These are phyloP conservation scores for Origma solitaria DNA, from an alignment of 2,113 vertebrate genomes.

Conservation along the genomic window DNA sequence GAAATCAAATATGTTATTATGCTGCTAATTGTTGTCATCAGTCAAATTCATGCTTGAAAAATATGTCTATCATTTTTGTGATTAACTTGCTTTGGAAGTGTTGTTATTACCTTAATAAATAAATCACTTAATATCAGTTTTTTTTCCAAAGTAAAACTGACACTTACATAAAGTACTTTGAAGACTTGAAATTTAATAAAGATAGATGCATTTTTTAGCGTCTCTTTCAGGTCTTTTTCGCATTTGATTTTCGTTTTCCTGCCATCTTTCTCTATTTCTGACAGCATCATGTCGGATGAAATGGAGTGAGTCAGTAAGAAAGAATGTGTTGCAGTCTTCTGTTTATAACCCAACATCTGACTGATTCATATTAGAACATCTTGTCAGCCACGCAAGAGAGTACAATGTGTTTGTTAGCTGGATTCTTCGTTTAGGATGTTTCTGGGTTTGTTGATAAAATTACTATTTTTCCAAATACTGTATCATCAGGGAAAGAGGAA, in stretches of 20 bases:
- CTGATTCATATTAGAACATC: neutral
- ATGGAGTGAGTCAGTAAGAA: neutral
- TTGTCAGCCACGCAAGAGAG: neutral
- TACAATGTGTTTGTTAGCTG: neutral
- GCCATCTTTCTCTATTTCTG: neutral
- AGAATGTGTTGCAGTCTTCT: neutral
- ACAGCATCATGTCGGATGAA: neutral
- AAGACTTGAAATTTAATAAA: neutral
- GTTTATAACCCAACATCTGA: slow-evolving; percentile 27
- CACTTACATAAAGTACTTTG: neutral
- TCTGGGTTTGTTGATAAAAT: neutral
- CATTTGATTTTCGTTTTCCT: neutral
- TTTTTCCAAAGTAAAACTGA: neutral
- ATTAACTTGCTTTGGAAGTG: neutral
- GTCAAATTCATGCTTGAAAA: neutral
- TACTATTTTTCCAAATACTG: neutral
- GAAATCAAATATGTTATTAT: neutral
- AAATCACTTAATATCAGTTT: neutral
- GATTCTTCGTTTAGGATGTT: neutral
- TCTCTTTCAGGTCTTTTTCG: neutral
- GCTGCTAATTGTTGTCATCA: neutral
- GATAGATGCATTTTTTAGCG: neutral
- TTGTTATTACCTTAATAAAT: neutral
- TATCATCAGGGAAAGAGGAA: neutral
- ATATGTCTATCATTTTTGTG: neutral